Base-by-base conservation (phyloP, 2,888 invertebrate genomes). In the Stictocephala bisonia region DNA sequence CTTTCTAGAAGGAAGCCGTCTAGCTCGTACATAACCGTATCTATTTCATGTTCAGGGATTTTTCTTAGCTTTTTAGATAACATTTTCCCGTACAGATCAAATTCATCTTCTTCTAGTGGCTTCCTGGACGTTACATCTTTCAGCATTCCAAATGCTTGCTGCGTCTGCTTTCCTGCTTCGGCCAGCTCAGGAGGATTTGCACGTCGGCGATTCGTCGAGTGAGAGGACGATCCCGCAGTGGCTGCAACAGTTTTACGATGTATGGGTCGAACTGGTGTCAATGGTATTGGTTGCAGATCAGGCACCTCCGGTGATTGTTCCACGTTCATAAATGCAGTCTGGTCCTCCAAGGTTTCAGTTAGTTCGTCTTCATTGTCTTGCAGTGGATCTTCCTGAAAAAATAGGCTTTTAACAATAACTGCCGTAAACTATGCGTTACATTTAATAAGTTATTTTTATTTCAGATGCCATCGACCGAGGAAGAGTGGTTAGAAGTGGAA, bases 1-100 rank as follows among this genome's bases (percentile, higher is more conserved):
- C 29, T 50, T 50, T 27, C 20, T n/a, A 50, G 41, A 22, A 71
- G 58, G 56, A 77, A 68, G 15, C 74, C 76, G 56, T 86, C 86
- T 9, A 86, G 85, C 73, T 86, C 85, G 68, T 86, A 85, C 86
- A 86, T 86, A 2, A 85, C 84, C 18, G 84, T 77, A 75, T 86
- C 86, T 2, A 86, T 82, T 74, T 86, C 84, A 29, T 83, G 82
- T 78, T 86, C 86, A 51, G 85, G 84, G 48, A 86, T 76, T 77
- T 84, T 85, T 75, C 84, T 83, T 53, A 86, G 77, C 77, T 86
- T 86, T 74, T 84, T 86, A 1, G 85, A 85, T 64, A 86, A 78
- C 7, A 86, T 80, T 78, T 84, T 84, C 0, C 84, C 85, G 29
- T 84, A 86, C 0, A 86, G 77, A 20, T 86, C 86, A 26, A 84